A percentile compares a stretch with the other conserved stretches of the same genome.
Conservation (phyloP, 2,113 vertebrate species). For the Lethenteron reissneri region DNA sequence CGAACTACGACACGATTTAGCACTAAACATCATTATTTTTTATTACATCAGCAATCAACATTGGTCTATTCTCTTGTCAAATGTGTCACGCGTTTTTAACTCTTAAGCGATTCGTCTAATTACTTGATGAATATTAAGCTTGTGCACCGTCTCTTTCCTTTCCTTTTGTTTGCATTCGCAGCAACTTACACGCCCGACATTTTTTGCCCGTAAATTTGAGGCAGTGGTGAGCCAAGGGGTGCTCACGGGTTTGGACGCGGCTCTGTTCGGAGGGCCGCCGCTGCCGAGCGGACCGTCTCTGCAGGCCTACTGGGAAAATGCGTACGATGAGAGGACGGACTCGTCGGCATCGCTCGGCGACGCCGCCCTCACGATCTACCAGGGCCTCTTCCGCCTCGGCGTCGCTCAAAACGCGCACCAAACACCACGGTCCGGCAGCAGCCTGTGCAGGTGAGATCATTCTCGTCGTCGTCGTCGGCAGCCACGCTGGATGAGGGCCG, state of each 20-base stretch:
- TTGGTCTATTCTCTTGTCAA: too few species aligned
- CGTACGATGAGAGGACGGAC: slow-evolving; percentile 50
- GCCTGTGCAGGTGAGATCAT: too few species aligned
- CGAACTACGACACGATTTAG: too few species aligned
- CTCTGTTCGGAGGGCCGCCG: slow-evolving; percentile 56
- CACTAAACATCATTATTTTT: too few species aligned
- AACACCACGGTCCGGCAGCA: too few species aligned
- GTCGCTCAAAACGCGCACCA: slow-evolving; percentile 23
- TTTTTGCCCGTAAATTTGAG: slow-evolving; percentile 93
- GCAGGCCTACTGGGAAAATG: slow-evolving; percentile 73
- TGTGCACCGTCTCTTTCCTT: too few species aligned
- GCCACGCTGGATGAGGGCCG: too few species aligned
- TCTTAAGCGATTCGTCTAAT: too few species aligned
- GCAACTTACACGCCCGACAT: slow-evolving; percentile 84
- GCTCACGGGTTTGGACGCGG: slow-evolving; percentile 66
- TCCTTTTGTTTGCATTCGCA: slow-evolving; percentile 15
- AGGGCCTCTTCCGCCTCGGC: slow-evolving; percentile 56
- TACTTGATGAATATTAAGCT: too few species aligned
- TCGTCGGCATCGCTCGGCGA: slow-evolving; percentile 47
- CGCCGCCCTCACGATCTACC: slow-evolving; percentile 53
- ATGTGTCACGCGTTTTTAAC: too few species aligned
- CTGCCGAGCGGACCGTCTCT: slow-evolving; percentile 37
- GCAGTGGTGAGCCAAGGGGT: slow-evolving; percentile 90
- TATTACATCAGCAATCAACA: too few species aligned
- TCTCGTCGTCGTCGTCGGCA: too few species aligned